Conservation (phyloP, 2,113 vertebrate genomes). For the Elephas maximus region DNA sequence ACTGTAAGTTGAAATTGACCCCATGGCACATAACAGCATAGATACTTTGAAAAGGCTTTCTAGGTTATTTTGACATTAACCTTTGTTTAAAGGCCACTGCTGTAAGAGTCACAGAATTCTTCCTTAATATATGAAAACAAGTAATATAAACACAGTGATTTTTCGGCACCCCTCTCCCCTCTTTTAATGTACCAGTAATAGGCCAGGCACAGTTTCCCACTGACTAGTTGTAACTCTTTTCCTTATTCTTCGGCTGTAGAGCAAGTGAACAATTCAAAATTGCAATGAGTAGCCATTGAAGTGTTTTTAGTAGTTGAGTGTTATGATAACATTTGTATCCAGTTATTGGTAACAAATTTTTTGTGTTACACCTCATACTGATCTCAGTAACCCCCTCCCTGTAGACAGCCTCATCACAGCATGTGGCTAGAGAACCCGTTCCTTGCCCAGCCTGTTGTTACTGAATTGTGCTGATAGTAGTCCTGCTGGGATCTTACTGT, state of each 20-base stretch:
- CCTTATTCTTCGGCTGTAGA: not conserved
- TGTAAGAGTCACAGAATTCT: constrained; percentile 33
- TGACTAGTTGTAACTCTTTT: not conserved
- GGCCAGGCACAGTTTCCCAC: not conserved
- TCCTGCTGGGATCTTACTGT: not conserved
- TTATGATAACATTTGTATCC: not conserved
- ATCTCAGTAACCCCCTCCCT: not conserved
- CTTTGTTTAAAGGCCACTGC: not conserved
- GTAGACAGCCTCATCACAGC: not conserved
- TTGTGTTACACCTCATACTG: not conserved
- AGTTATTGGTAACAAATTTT: not conserved
- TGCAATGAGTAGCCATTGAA: not conserved
- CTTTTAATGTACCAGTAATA: not conserved
- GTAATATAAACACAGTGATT: constrained; percentile 6
- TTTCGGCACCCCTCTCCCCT: not conserved
- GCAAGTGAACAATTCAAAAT: constrained; percentile 40
- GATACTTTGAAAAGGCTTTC: constrained; percentile 23
- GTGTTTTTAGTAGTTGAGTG: constrained; percentile 3
- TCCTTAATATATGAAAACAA: constrained; percentile 34
- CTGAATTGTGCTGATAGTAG: not conserved
- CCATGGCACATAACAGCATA: not conserved
- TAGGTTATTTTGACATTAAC: constrained; percentile 8
- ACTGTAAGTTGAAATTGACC: not conserved
- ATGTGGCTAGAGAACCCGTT: constrained; percentile 15
- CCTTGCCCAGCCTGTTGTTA: not conserved